phyloP scores from a whole-genome alignment of 2,113 vertebrate genomes.

The Oreochromis tanganicae region DNA sequence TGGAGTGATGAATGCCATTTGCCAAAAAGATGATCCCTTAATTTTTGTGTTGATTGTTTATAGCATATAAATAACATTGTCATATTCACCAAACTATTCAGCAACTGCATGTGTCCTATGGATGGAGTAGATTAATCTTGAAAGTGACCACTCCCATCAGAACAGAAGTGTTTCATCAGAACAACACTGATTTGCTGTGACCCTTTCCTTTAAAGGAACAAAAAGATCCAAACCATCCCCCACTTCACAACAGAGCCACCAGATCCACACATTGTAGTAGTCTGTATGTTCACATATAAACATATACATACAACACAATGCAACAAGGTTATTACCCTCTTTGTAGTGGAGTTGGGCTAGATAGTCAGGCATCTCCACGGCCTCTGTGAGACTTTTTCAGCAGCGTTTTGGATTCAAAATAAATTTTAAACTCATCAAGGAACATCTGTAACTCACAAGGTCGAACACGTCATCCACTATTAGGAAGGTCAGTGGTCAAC shows the following conservation, averaged over 20 bases:
- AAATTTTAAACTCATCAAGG: rapidly evolving
- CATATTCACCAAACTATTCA: neutral
- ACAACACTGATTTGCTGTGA: neutral
- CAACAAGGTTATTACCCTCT: neutral
- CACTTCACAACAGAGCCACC: neutral
- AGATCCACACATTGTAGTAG: neutral
- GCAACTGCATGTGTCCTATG: neutral
- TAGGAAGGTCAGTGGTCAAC: rapidly evolving
- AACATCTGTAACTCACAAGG: neutral
- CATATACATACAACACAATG: neutral
- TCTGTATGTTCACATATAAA: neutral
- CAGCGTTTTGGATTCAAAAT: neutral
- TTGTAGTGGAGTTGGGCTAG: neutral
- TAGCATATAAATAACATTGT: neutral
- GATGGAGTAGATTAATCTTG: neutral
- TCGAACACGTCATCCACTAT: neutral
- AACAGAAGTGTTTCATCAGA: neutral
- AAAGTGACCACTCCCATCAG: neutral
- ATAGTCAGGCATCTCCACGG: neutral
- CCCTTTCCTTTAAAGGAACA: neutral
- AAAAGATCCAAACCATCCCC: neutral
- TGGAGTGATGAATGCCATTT: neutral
- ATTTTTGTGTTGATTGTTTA: neutral
- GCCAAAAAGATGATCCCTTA: neutral
- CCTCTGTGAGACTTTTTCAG: neutral